Base-by-base conservation (phyloP, 2,888 invertebrate genomes). In the Eulithis testata region DNA sequence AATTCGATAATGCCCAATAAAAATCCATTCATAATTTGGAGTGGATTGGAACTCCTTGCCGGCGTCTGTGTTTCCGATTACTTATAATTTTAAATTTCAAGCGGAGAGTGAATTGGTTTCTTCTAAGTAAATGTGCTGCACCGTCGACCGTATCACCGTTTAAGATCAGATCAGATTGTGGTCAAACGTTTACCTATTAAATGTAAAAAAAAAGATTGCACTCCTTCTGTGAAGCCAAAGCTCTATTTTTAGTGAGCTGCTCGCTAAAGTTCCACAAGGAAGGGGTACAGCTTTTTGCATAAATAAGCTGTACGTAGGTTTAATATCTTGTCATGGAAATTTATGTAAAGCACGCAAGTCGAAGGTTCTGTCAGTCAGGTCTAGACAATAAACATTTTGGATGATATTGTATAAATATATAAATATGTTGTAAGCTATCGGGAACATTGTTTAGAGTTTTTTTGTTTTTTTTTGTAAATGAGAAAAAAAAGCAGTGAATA, bases 331-430 rank as follows among this genome's bases (percentile, higher is more conserved):
- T 78, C 79, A 91, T 91, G 90, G 85, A 91, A 91, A 91, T 91
- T 87, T 91, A 91, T 91, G 90, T 86, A 89, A 90, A 91, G 84
- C 84, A 82, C 82, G 83, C 84, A 87, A 87, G 87, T 89, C 89
- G 89, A 90, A 88, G 73, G 82, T 83, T 84, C 86, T 83, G 84
- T 81, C 79, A 76, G 80, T 82, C 82, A 76, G 74, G 81, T 72
- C 75, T 72, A 80, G 74, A 60, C 77, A 77, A 78, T 71, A 78
- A 73, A 44, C 78, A 77, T 79, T 77, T 82, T 79, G 68, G 73
- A 66, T 70, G 69, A 54, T 51, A 31, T 21, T 31, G 44, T 60
- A 21, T 21, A 21, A n/a, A n/a, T n/a, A n/a, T n/a, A n/a, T n/a
- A n/a, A n/a, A 71, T 51, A 65, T 56, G 54, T 31, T 65, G 66